A percentile compares a stretch with the other conserved stretches of the same genome.
Evolutionary conservation across 2,888 invertebrate species (phyloP).

Genomic region (Omphaloscelis lunosa): DNA sequence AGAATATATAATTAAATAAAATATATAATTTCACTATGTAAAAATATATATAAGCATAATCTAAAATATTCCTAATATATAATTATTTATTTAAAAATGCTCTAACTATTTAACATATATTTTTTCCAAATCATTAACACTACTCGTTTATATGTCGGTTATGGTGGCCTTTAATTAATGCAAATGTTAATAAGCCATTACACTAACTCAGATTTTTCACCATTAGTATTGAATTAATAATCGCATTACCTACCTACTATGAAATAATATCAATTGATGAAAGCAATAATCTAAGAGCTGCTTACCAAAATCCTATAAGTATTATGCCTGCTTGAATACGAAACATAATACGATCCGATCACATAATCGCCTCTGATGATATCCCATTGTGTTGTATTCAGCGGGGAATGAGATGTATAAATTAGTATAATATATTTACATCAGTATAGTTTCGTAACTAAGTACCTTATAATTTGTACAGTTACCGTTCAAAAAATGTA

Average conservation of each 20-base stretch:
- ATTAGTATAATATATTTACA: constrained; percentile 28
- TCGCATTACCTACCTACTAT: background rate
- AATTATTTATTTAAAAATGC: too few relatives aligned
- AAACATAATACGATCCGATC: constrained; percentile 44
- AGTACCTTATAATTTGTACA: constrained; percentile 6
- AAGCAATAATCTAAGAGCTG: constrained; percentile 11
- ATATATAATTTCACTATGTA: too few relatives aligned
- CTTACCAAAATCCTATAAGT: background rate
- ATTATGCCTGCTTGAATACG: constrained; percentile 10
- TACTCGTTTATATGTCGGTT: too few relatives aligned
- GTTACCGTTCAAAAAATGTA: background rate
- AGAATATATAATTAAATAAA: too few relatives aligned
- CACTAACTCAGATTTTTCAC: background rate
- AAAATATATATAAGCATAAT: too few relatives aligned
- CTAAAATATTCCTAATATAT: too few relatives aligned
- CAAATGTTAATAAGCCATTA: background rate
- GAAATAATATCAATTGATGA: constrained; percentile 2
- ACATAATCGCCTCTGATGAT: constrained; percentile 56
- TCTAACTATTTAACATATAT: too few relatives aligned
- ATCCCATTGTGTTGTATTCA: constrained; percentile 56
- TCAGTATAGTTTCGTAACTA: constrained; percentile 12
- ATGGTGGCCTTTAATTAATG: background rate
- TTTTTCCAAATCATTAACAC: too few relatives aligned
- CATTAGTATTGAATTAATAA: background rate
- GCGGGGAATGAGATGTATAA: constrained; percentile 44